Evolutionary conservation across 2,888 invertebrate species (phyloP), one percentile per base, ranked within the genome.

Genomic region (Cerastoderma edule): DNA sequence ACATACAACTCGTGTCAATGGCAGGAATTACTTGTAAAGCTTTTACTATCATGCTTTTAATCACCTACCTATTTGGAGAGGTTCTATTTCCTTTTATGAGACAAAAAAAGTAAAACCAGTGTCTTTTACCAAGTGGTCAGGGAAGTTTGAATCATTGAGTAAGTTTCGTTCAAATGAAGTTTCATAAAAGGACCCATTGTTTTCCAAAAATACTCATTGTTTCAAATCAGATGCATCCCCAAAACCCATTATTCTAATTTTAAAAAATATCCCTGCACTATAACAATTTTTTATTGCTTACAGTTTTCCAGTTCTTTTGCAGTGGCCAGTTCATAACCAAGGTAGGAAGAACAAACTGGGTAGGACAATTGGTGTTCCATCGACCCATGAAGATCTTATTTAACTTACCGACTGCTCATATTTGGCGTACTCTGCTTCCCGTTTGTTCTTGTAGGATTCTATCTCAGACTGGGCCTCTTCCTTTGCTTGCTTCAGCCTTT

Each of bases 401-500:
- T n/a, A 24, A 83, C 89, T 91, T 92, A 96, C 97, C 95, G 97
- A 97, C 86, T 96, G 95, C 93, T 98, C 98, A 92, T 98, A 97
- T 90, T 89, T 97, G 92, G 96, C 96, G 94, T 98, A 98, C 91
- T 96, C 96, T 87, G 95, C 95, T 92, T 99, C 98, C 32, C 98
- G 95, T 92, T 99, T 98, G 93, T 96, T 96, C 92, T 97, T 96
- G 94, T 98, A 99, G 93, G 97, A 97, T 92, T 99, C 99, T 87
- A 99, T 97, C 94, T 99, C 99, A 93, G 97, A 97, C 91, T 99
- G 98, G 78, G 99, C 99, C 94, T 99, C 99, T 93, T 99, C 99
- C 94, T 99, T 99, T 78, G 99, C 99, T 93, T 99, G 98, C 95
- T 99, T 99, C 94, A 99, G 95, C 92, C 99, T 95, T 92, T 96